phyloP scores from a whole-genome alignment of 1,140 invertebrate genomes.

The Pogonomyrmex barbatus region DNA sequence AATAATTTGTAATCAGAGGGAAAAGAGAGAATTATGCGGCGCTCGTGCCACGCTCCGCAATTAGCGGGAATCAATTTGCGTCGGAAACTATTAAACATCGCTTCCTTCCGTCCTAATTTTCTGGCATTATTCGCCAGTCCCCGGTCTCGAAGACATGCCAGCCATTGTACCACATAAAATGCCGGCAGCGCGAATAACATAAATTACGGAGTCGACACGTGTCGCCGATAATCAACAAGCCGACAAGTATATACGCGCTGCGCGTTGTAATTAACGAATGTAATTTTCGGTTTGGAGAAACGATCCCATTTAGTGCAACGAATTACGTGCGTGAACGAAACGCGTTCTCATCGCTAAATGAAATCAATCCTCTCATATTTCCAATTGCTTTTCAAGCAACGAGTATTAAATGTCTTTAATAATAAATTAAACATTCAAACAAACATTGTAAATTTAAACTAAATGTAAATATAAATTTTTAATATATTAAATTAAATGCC shows the following conservation, averaged over 20 bases:
- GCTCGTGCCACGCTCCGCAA: slow-evolving; percentile 18
- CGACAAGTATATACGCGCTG: slow-evolving; percentile 32
- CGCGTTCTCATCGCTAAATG: not conserved
- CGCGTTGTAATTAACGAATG: slow-evolving; percentile 31
- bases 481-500: not conserved
- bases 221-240: slow-evolving; percentile 57
- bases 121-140: slow-evolving; percentile 33
- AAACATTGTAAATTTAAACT: not conserved
- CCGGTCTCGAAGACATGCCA: slow-evolving; percentile 28
- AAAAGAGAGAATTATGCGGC: slow-evolving; percentile 41
- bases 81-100: slow-evolving; percentile 61
- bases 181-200: slow-evolving; percentile 33
- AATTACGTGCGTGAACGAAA: not conserved
- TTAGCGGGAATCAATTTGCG: slow-evolving; percentile 61
- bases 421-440: not conserved
- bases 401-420: slow-evolving; percentile 24
- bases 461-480: not conserved
- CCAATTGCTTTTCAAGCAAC: slow-evolving; percentile 1
- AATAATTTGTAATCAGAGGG: slow-evolving; percentile 37
- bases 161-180: slow-evolving; percentile 50
- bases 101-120: slow-evolving; percentile 59
- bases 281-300: slow-evolving; percentile 47
- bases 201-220: slow-evolving; percentile 49
- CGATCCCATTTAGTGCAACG: not conserved
- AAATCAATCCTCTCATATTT: slow-evolving; percentile 4